Evolutionary conservation across 1,140 invertebrate genomes (phyloP).

Genomic region (Phymastichus coffea): DNA sequence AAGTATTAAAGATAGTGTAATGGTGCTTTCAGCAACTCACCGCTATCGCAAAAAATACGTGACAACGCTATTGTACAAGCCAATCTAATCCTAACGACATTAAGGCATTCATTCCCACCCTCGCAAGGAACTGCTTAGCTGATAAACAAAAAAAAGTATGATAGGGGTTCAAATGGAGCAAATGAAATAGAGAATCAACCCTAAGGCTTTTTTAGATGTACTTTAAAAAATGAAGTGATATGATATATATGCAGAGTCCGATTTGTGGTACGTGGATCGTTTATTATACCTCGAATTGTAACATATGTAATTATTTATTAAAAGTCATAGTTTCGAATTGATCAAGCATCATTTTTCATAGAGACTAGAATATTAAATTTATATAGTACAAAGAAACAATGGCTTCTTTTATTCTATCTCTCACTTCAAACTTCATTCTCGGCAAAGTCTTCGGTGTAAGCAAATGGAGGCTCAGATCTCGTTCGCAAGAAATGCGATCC

Average conservation of each 20-base stretch:
- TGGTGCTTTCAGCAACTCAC: conserved; percentile 97
- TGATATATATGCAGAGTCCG: conserved; percentile 3
- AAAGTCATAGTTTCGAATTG: conserved; percentile 36
- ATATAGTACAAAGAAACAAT: conserved; percentile 13
- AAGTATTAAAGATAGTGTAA: conserved; percentile 98
- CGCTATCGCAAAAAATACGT: conserved; percentile 99
- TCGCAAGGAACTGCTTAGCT: conserved; percentile 13
- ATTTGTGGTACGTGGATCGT: conserved; percentile 24
- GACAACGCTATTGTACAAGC: conserved; percentile 98
- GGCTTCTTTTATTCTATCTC: not conserved
- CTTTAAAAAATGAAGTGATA: conserved; percentile 14
- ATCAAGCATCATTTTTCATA: conserved; percentile 21
- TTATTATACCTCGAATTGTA: conserved; percentile 43
- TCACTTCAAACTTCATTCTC: conserved; percentile 24
- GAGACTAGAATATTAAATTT: conserved; percentile 24
- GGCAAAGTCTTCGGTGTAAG: conserved; percentile 36
- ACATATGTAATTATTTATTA: conserved; percentile 50
- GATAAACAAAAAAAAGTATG: conserved; percentile 6
- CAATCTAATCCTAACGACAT: conserved; percentile 68
- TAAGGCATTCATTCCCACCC: conserved; percentile 34
- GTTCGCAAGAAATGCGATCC: conserved; percentile 65
- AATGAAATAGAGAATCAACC: conserved; percentile 11
- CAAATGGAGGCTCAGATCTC: conserved; percentile 59
- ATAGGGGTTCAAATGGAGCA: conserved; percentile 1
- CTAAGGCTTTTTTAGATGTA: conserved; percentile 21